phyloP scores from a whole-genome alignment of 1,140 invertebrate species.

The Microplitis mediator region DNA sequence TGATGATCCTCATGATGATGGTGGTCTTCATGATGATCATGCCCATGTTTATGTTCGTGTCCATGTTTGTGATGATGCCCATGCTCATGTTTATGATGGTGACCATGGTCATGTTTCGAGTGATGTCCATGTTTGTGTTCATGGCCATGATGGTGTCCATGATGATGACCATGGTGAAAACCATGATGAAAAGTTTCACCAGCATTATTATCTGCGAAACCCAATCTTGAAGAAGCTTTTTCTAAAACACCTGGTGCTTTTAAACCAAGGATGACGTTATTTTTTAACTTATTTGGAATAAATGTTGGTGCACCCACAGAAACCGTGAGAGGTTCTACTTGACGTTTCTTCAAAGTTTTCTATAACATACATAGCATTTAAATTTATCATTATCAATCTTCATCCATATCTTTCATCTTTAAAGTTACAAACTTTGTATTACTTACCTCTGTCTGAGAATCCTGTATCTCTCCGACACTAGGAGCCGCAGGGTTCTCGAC shows the following conservation, averaged over 20 bases:
- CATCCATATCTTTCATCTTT: not conserved
- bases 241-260: no score
- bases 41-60: constrained; percentile 24
- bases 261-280: constrained; percentile 4
- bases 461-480: not conserved
- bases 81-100: constrained; percentile 25
- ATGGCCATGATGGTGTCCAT: constrained; percentile 27
- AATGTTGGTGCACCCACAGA: not conserved
- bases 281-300: not conserved
- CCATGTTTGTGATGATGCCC: constrained; percentile 32
- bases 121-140: constrained; percentile 25
- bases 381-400: not conserved
- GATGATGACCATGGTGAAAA: constrained; percentile 15
- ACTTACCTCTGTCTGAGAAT: not conserved
- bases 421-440: not conserved
- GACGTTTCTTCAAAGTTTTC: constrained; percentile 12
- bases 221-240: no score
- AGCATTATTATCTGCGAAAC: constrained; percentile 13
- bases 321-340: not conserved
- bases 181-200: constrained; percentile 32
- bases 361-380: not conserved
- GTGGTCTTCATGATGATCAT: constrained; percentile 27
- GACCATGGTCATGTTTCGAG: constrained; percentile 22
- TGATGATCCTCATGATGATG: constrained; percentile 33
- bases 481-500: not conserved